Evolutionary conservation across 1,140 invertebrate genomes (phyloP).

Genomic region (Chymomyza costata): DNA sequence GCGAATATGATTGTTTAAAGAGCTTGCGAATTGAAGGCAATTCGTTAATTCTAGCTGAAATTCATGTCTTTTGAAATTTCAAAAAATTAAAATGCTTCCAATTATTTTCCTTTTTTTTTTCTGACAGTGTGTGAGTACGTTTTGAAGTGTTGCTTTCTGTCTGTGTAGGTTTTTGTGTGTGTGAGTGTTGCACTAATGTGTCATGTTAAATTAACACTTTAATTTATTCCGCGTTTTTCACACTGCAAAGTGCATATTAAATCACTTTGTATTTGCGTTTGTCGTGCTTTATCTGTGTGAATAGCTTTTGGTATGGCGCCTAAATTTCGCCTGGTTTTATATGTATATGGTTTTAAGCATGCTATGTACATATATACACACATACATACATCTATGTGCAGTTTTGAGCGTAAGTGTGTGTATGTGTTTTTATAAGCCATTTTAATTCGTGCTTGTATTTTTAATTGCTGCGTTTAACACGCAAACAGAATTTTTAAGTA

Average conservation of each 20-base stretch:
- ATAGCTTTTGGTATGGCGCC: slow-evolving; percentile 9
- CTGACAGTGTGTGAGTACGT: slow-evolving; percentile 6
- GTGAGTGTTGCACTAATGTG: slow-evolving; percentile 64
- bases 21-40: too few relatives aligned
- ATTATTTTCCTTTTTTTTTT: too few relatives aligned
- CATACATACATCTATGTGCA: slow-evolving; percentile 6
- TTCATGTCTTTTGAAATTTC: too few relatives aligned
- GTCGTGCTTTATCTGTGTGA: slow-evolving; percentile 15
- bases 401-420: slow-evolving; percentile 17
- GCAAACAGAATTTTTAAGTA: slow-evolving; percentile 61
- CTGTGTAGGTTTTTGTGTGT: slow-evolving; percentile 20
- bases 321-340: slow-evolving; percentile 2
- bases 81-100: too few relatives aligned
- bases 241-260: slow-evolving; percentile 74
- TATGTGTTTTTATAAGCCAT: slow-evolving; percentile 49
- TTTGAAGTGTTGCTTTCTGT: background rate
- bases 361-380: slow-evolving; percentile 1
- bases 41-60: too few relatives aligned
- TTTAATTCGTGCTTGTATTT: slow-evolving; percentile 70
- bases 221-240: slow-evolving; percentile 72
- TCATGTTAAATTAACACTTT: slow-evolving; percentile 75
- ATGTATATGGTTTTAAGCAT: background rate
- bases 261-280: slow-evolving; percentile 72
- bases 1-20: too few relatives aligned
- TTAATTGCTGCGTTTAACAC: slow-evolving; percentile 66